Evolutionary conservation across 2,797 vertebrate genomes (phyloP), one percentile per base, ranked within the genome.

Genomic region (Pristis pectinata): DNA sequence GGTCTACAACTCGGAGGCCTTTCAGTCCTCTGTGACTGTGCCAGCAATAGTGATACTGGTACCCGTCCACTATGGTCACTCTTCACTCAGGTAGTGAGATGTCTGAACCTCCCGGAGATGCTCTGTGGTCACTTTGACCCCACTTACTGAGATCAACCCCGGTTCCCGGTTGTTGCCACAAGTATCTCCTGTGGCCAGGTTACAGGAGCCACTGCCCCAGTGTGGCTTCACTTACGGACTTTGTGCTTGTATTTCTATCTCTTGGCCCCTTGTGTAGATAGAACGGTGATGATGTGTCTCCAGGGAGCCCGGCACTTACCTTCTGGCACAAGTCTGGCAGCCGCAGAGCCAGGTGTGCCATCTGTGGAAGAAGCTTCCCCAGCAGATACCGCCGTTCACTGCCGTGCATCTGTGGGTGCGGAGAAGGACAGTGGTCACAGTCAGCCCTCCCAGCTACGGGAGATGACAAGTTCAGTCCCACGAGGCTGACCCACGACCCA

Each of bases 331-430:
- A 0, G 0, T n/a, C 0, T 0, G 96, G 96, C 37, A 97, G 95
- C 0, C 8, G 94, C 72, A 96, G 30, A 2, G 97, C 97, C 95
- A 97, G 94, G 0, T 44, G 77, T 0, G 96, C 97, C 1, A 97
- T 97, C 15, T 2, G 19, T 30, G 77, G 61, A 6, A 94, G 41
- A n/a, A 94, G 17, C 0, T 0, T 30, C 17, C 2, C 6, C 76
- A 80, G 94, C 22, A 61, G 8, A 1, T 2, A 8, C 6, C 67
- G 9, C 1, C 6, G 34, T 4, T 67, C 79, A 1, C 1, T 15
- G 24, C 1, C 0, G 1, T 3, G 6, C 44, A 53, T 24, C 93
- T 76, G n/a, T 67, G 22, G 41, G 37, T 13, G 44, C 11, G 56
- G 11, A 37, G 6, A 6, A 15, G 61, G 10, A 1, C n/a, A 59